Base-by-base conservation (phyloP, 2,113 vertebrate genomes). In the Melierax canorus region DNA sequence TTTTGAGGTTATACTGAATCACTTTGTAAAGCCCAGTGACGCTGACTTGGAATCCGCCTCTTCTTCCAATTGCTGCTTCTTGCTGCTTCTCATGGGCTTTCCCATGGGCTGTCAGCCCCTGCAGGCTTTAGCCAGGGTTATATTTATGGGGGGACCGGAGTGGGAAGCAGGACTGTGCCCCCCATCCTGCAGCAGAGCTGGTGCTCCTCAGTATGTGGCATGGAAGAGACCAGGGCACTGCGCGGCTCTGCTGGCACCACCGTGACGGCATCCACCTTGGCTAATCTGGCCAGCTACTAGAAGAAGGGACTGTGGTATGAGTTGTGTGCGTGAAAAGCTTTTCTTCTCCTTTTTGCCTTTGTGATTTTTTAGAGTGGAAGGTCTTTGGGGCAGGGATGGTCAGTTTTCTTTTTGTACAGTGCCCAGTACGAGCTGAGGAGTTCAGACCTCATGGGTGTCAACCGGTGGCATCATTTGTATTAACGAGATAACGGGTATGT, bases 401-500 rank as follows among this genome's bases (percentile, higher is more conserved):
- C 9, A 4, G 0, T 68, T 78, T 84, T 58, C 20, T 39, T 51
- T 92, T 39, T 78, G 45, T 58, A 7, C 32, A 19, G 23, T 7
- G 12, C 14, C 38, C 36, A 20, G 13, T 7, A 9, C 1, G 11
- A 80, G 60, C 41, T 53, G 39, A 50, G 62, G 38, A 17, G 15
- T 62, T 74, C 73, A 62, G 55, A 22, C 23, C 26, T 60, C 15
- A 1, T 0, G 12, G 50, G 15, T 58, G 41, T 24, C 5, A 3
- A 4, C 9, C 17, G 21, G 7, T 58, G 41, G 7, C 60, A 55
- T 45, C 20, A 4, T 41, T 77, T 58, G 17, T 46, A 5, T n/a
- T 15, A 29, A n/a, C 0, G 0, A 36, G 32, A 2, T 10, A 27
- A 20, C 0, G 3, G n/a, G 23, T 38, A 0, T 9, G 0, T 75